Evolutionary conservation across 2,113 vertebrate genomes (phyloP), one percentile per base, ranked within the genome.

Genomic region (Patagioenas fasciata): DNA sequence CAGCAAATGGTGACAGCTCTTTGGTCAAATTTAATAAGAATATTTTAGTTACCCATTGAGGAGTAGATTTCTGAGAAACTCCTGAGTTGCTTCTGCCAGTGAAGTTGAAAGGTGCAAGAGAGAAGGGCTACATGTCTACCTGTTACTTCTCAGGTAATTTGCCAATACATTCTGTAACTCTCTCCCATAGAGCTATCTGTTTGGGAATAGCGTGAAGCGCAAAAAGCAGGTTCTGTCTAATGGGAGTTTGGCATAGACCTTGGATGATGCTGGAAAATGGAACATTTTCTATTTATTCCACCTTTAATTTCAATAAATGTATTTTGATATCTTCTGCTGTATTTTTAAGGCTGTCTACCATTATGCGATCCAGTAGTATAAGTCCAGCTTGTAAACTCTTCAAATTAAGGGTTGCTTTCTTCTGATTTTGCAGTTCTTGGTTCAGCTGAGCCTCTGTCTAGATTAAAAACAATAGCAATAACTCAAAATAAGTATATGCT

Each of bases 381-480:
- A 77, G 2, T 47, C 90, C 51, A 70, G 40, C 47, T n/a, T 82
- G 51, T 70, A 80, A 82, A 54, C 15, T 85, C 47, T 82, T 83
- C 62, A 70, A 15, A 74, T 60, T 84, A 64, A 82, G 70, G 15
- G 34, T 57, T 61, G 2, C 77, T 89, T 82, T 88, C 50, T 96
- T 64, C 17, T 80, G 61, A 40, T 38, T 89, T n/a, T 71, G 18
- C 28, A 65, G 47, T 73, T 57, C 29, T 89, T 88, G 17, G 11
- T 88, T 83, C 48, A 85, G 11, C 51, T 54, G 38, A 69, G 42
- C 64, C 28, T 83, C 40, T 83, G 40, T 66, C 65, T 77, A 57
- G 42, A 79, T 80, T 58, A 47, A 90, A 91, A 95, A 80, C 75
- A 94, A 78, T 44, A 91, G 78, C 42, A 89, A 34, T 71, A 70